Conservation (phyloP, 2,113 vertebrate genomes). For the Pteronura brasiliensis region DNA sequence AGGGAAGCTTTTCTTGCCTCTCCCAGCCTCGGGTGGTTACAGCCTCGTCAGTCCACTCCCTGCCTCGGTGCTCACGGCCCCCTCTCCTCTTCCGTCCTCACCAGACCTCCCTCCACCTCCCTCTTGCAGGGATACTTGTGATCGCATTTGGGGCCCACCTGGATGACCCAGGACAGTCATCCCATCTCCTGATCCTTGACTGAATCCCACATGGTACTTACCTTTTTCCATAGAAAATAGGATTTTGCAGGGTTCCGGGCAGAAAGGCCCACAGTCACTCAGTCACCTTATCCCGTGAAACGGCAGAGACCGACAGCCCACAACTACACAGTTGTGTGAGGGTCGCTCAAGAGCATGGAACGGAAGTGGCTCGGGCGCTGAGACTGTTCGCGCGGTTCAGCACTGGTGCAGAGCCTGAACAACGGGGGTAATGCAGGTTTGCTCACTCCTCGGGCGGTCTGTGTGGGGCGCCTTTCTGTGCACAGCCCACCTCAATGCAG, state of each 20-base stretch:
- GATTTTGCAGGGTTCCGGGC: neutral
- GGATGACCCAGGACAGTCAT: fast-evolving
- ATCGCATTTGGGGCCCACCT: neutral
- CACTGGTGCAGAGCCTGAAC: fast-evolving
- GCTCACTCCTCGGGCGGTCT: fast-evolving
- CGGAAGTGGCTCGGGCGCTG: fast-evolving
- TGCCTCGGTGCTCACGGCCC: fast-evolving
- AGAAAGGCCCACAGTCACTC: too few species aligned
- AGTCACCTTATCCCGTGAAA: neutral
- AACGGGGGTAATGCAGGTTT: fast-evolving
- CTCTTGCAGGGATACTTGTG: neutral
- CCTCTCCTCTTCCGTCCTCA: neutral
- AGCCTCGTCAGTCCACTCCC: too few species aligned
- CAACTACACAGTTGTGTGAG: neutral
- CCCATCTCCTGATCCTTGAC: neutral
- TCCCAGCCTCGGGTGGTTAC: neutral
- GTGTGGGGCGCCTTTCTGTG: neutral
- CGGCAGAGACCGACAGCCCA: neutral
- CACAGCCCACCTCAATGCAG: fast-evolving
- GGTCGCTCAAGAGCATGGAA: fast-evolving
- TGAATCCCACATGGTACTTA: neutral
- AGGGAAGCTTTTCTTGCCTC: neutral
- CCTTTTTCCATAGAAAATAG: neutral
- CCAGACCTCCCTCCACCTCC: fast-evolving
- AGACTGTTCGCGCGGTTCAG: fast-evolving